phyloP scores from a whole-genome alignment of 2,797 vertebrate species.

The Danio choprae region DNA sequence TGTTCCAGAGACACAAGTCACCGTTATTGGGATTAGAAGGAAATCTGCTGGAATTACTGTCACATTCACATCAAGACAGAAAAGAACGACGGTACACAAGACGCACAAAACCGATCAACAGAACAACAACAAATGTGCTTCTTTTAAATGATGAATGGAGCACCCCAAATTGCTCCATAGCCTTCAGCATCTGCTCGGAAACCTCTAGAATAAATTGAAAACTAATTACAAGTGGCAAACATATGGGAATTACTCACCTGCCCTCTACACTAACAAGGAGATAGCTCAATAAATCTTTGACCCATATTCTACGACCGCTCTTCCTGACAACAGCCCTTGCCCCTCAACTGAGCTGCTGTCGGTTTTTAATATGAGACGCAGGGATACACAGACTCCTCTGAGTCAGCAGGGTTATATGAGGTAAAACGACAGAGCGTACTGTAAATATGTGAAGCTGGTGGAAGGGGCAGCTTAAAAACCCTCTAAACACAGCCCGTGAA shows the following conservation, averaged over 20 bases:
- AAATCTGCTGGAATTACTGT: constrained; percentile 62
- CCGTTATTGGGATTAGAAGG: constrained; percentile 61
- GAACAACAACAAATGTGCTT: not conserved
- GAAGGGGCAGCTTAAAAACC: constrained; percentile 20
- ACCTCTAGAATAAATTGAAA: constrained; percentile 25
- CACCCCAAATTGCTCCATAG: not conserved
- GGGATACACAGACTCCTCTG: constrained; percentile 20
- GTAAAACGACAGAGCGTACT: constrained; percentile 9
- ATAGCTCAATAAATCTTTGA: constrained; percentile 51
- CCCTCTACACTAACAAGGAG: constrained; percentile 32
- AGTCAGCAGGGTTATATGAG: constrained; percentile 43
- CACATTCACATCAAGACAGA: constrained; percentile 44
- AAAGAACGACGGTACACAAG: constrained; percentile 23
- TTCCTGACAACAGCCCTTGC: constrained; percentile 30
- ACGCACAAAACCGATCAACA: constrained; percentile 32
- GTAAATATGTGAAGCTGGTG: constrained; percentile 19
- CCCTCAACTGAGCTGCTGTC: constrained; percentile 17
- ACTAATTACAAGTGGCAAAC: constrained; percentile 28
- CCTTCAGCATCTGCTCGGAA: not conserved
- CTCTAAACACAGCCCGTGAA: not conserved
- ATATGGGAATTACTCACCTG: constrained; percentile 17
- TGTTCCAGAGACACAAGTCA: constrained; percentile 64
- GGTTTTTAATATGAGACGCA: constrained; percentile 13
- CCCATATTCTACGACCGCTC: constrained; percentile 41
- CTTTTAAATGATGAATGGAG: constrained; percentile 9